Conservation (phyloP, 1,140 invertebrate genomes). For the Cheumatopsyche charites region DNA sequence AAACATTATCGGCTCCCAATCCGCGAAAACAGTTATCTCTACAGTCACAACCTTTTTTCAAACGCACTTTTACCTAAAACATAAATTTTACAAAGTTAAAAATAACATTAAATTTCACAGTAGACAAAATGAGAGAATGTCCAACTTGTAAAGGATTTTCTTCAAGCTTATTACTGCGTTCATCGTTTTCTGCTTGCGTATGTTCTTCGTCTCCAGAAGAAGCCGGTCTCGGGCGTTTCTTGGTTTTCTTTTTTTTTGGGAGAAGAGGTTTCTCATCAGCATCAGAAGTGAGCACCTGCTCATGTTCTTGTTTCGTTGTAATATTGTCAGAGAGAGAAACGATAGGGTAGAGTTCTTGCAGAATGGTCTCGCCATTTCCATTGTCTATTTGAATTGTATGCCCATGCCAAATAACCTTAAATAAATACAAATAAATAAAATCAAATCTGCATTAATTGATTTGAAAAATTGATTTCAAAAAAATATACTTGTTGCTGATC, state of each 20-base stretch:
- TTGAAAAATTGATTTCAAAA: background rate
- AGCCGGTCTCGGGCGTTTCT: conserved; percentile 60
- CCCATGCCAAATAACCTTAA: conserved; percentile 67
- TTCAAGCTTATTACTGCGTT: conserved; percentile 56
- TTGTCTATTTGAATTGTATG: conserved; percentile 66
- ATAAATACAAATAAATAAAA: conserved; percentile 41
- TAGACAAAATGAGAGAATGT: background rate
- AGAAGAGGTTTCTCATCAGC: conserved; percentile 50
- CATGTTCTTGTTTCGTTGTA: conserved; percentile 47
- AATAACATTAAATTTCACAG: no score
- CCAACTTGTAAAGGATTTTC: conserved; percentile 55
- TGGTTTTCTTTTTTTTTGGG: conserved; percentile 7
- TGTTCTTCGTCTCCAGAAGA: conserved; percentile 58
- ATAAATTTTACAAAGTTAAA: background rate
- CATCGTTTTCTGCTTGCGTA: conserved; percentile 52
- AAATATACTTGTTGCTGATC: conserved; percentile 40
- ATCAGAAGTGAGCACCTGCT: conserved; percentile 35
- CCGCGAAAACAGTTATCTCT: conserved; percentile 76
- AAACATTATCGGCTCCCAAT: conserved; percentile 74
- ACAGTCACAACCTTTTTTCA: conserved; percentile 76
- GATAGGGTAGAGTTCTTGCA: conserved; percentile 46
- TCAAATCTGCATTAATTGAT: background rate
- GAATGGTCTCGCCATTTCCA: conserved; percentile 50
- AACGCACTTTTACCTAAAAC: conserved; percentile 70
- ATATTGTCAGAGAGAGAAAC: conserved; percentile 33